phyloP scores from a whole-genome alignment of 2,113 vertebrate species.

The Ochotona curzoniae region DNA sequence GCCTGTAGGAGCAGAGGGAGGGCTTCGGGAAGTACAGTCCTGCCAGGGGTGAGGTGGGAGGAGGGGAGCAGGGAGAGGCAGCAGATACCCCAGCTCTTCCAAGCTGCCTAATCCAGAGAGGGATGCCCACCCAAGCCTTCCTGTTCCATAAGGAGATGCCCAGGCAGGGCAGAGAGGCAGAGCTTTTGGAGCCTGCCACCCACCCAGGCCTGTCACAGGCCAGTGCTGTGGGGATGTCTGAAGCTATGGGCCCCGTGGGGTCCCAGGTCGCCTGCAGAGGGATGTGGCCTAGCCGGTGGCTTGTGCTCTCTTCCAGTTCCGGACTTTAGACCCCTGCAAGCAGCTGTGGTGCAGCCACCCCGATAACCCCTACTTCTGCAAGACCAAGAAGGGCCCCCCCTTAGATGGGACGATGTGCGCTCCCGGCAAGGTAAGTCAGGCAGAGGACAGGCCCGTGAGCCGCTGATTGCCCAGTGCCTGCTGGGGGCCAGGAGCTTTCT shows the following conservation, averaged over 20 bases:
- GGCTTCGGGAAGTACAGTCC: not conserved
- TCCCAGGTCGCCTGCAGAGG: fast-evolving
- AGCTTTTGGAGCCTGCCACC: not conserved
- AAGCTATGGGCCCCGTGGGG: too few relatives aligned
- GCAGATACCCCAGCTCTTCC: fast-evolving
- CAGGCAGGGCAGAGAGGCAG: too few relatives aligned
- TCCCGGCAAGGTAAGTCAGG: slow-evolving; percentile 92
- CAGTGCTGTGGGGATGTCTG: not conserved
- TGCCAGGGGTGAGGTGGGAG: too few relatives aligned
- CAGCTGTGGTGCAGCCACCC: slow-evolving; percentile 99
- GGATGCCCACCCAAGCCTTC: not conserved
- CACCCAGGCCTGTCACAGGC: not conserved
- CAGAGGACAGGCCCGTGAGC: fast-evolving
- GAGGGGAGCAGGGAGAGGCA: too few relatives aligned
- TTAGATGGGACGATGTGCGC: slow-evolving; percentile 97
- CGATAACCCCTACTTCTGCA: slow-evolving; percentile 99
- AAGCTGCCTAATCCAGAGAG: not conserved
- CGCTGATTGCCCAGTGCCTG: not conserved
- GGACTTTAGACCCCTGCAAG: slow-evolving; percentile 97
- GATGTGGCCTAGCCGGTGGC: not conserved
- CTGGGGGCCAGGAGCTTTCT: fast-evolving
- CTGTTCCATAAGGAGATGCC: not conserved
- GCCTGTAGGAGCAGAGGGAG: not conserved
- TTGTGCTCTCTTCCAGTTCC: slow-evolving; percentile 90
- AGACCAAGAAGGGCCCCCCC: slow-evolving; percentile 99